A percentile compares a stretch with the other conserved stretches of the same genome.
These are phyloP conservation scores for Tonatia bakeri DNA, from an alignment of 2,113 vertebrate species.

Conservation along the genomic window DNA sequence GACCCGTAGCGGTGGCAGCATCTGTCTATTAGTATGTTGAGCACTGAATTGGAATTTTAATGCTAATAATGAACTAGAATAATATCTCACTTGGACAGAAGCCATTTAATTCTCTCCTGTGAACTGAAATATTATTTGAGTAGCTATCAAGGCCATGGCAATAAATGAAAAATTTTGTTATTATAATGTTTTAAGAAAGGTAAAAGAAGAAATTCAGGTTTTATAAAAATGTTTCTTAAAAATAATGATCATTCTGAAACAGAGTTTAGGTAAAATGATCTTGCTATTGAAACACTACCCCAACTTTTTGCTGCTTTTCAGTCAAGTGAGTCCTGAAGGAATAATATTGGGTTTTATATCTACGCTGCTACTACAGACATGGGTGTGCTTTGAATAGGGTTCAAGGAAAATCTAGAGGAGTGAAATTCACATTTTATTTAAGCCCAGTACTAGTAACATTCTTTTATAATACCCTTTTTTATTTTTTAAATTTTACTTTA, in stretches of 20 bases:
- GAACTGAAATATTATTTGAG: constrained; percentile 35
- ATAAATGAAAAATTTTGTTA: background rate
- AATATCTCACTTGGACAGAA: constrained; percentile 52
- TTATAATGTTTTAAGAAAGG: background rate
- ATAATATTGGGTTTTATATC: background rate
- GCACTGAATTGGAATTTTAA: constrained; percentile 60
- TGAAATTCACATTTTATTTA: constrained; percentile 33
- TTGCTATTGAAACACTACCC: background rate
- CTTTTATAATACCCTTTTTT: background rate
- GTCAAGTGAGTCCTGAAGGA: background rate
- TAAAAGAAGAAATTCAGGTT: constrained; percentile 5
- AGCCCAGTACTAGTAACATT: background rate
- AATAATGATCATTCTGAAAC: background rate
- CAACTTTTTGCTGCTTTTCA: background rate
- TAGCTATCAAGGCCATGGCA: background rate
- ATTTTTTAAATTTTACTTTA: too few species aligned
- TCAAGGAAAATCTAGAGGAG: constrained; percentile 30
- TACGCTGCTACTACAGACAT: background rate
- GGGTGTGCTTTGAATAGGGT: background rate
- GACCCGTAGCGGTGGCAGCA: constrained; percentile 21
- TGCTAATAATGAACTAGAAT: constrained; percentile 60
- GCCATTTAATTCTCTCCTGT: constrained; percentile 34
- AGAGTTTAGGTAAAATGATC: background rate
- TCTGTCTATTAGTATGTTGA: constrained; percentile 45
- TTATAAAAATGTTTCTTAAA: constrained; percentile 37